A percentile compares a stretch with the other conserved stretches of the same genome.
Evolutionary conservation across 2,888 invertebrate genomes (phyloP).

Genomic region (Mimas tiliae): DNA sequence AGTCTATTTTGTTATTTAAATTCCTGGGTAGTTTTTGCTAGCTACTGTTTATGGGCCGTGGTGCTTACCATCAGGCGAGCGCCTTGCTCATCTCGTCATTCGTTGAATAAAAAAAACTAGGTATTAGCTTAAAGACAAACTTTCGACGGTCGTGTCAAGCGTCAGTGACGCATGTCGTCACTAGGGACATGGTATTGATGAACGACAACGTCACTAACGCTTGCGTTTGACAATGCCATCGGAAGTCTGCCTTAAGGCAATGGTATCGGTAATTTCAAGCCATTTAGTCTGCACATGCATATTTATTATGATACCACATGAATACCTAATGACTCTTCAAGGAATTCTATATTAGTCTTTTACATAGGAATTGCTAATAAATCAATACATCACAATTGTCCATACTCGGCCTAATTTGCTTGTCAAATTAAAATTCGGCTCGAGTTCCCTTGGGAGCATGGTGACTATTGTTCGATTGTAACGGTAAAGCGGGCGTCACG

Average conservation of each 20-base stretch:
- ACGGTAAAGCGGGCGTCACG: slow-evolving; percentile 36
- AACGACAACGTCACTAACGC: no score
- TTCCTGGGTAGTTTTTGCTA: no score
- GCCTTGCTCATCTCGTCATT: no score
- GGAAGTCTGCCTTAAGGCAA: not conserved
- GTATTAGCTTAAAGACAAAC: no score
- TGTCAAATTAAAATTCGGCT: slow-evolving; percentile 71
- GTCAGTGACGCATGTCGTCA: no score
- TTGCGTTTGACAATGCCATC: no score
- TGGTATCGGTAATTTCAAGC: not conserved
- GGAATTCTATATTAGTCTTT: slow-evolving; percentile 37
- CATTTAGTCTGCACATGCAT: not conserved
- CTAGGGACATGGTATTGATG: no score
- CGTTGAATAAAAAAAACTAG: no score
- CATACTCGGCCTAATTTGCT: slow-evolving; percentile 63
- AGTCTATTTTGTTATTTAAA: no score
- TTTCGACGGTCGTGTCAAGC: no score
- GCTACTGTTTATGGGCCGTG: no score
- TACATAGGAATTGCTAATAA: slow-evolving; percentile 38
- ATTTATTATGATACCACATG: not conserved
- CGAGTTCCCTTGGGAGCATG: slow-evolving; percentile 64
- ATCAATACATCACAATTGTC: slow-evolving; percentile 44
- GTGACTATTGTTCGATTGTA: slow-evolving; percentile 60
- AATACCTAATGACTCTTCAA: slow-evolving; percentile 30
- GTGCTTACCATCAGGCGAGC: no score